Conservation (phyloP, 2,797 vertebrate species). For the Sebastes oblongus region DNA sequence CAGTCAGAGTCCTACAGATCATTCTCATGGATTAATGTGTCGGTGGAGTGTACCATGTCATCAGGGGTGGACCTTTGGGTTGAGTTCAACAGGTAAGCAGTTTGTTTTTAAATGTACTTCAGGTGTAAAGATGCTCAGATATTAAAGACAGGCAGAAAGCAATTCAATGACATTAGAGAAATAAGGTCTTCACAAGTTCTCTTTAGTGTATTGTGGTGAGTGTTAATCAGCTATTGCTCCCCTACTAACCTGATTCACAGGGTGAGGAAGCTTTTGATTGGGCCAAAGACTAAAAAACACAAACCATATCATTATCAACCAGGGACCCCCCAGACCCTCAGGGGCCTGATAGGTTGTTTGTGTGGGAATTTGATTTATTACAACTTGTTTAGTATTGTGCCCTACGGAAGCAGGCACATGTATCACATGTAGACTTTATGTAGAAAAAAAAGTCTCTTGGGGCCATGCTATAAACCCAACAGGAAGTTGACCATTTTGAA, state of each 20-base stretch:
- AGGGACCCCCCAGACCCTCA: background rate
- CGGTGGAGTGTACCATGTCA: background rate
- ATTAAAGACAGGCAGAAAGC: background rate
- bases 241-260: background rate
- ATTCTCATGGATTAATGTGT: background rate
- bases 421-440: no score
- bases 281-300: background rate
- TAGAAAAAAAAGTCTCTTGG: no score
- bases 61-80: background rate
- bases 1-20: background rate
- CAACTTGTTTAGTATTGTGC: background rate
- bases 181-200: background rate
- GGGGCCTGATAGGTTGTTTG: background rate
- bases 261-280: background rate
- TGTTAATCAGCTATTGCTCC: background rate
- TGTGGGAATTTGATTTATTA: background rate
- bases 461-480: no score
- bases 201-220: background rate
- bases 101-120: background rate
- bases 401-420: no score
- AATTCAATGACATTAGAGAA: background rate
- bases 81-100: constrained; percentile 38
- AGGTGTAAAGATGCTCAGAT: background rate
- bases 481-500: no score
- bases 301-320: background rate